phyloP scores from a whole-genome alignment of 2,888 invertebrate genomes.

The Dolomedes plantarius region DNA sequence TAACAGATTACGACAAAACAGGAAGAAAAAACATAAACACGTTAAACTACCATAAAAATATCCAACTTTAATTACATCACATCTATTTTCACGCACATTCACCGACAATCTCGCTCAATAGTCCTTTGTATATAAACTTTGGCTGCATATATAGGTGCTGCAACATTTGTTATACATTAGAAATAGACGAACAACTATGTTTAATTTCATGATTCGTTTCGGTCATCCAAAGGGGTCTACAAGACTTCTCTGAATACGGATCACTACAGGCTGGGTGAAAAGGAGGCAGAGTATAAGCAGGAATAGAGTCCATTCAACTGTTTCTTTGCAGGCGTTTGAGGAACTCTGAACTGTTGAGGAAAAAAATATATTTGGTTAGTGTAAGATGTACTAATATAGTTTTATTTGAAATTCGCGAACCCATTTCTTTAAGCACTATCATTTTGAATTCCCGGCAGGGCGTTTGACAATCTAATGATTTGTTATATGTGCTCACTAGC shows the following conservation, averaged over 20 bases:
- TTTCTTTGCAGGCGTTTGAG: background rate
- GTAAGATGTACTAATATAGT: too few species aligned
- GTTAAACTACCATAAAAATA: too few species aligned
- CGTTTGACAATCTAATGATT: too few species aligned
- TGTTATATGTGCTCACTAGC: too few species aligned
- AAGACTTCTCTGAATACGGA: slow-evolving; percentile 40
- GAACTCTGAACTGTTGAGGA: slow-evolving; percentile 45
- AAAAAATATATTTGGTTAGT: background rate
- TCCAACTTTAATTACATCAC: too few species aligned
- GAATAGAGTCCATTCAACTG: slow-evolving; percentile 14
- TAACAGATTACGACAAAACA: too few species aligned
- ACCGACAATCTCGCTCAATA: background rate
- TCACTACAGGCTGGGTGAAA: background rate
- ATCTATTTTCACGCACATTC: too few species aligned
- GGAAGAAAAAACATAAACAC: too few species aligned
- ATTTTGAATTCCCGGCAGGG: too few species aligned
- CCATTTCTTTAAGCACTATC: too few species aligned
- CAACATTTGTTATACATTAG: background rate
- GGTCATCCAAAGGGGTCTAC: slow-evolving; percentile 60
- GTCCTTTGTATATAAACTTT: background rate
- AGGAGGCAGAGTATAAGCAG: background rate
- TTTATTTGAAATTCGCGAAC: too few species aligned
- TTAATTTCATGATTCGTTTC: background rate
- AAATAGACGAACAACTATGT: background rate
- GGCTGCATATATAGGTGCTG: background rate